A percentile compares a stretch with the other conserved stretches of the same genome.
Evolutionary conservation across 2,888 invertebrate species (phyloP).

Genomic region (Xanthorhoe spadicearia): DNA sequence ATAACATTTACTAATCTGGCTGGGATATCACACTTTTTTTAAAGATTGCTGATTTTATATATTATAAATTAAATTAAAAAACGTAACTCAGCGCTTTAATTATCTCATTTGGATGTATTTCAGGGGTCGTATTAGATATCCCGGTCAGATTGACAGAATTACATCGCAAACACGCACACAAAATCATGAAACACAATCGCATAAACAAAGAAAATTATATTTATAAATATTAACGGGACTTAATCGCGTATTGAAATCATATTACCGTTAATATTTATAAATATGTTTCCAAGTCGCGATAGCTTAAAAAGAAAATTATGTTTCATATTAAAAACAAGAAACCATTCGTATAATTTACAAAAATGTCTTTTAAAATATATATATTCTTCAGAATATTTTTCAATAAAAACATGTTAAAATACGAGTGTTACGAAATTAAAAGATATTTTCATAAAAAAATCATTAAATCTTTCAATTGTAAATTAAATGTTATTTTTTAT

Average conservation of each 20-base stretch:
- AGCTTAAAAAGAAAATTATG: too few species aligned
- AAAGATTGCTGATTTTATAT: background rate
- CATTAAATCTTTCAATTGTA: background rate
- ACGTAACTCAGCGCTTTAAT: too few species aligned
- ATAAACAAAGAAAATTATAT: background rate
- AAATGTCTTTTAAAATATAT: constrained; percentile 4
- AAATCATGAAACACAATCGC: constrained; percentile 52
- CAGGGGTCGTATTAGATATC: constrained; percentile 10
- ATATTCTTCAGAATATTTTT: background rate
- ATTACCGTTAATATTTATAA: too few species aligned
- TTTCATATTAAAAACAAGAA: background rate
- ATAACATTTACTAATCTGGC: constrained; percentile 20
- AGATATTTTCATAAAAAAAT: constrained; percentile 11
- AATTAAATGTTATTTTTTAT: background rate
- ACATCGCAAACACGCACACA: too few species aligned
- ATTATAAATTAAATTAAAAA: too few species aligned
- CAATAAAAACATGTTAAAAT: background rate
- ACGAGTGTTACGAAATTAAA: background rate
- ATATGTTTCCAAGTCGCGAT: too few species aligned
- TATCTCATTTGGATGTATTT: background rate
- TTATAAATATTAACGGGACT: too few species aligned
- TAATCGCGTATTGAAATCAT: too few species aligned
- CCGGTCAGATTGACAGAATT: constrained; percentile 11
- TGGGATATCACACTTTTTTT: background rate
- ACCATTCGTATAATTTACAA: background rate